Base-by-base conservation (phyloP, 2,888 invertebrate genomes). In the Germaria angustata region DNA sequence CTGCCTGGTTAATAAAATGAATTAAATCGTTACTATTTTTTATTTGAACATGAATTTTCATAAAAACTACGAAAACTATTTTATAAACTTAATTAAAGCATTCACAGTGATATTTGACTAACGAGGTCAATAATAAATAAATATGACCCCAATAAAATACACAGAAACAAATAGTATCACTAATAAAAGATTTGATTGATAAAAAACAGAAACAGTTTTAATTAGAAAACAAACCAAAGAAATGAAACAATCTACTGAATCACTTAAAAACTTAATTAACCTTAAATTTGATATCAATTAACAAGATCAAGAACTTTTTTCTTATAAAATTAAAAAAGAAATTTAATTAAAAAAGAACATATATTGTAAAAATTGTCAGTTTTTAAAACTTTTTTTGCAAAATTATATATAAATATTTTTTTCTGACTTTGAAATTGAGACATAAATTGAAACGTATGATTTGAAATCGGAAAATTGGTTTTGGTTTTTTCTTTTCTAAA, bases 61-160 rank as follows among this genome's bases (percentile, higher is more conserved):
- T 22, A 46, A 55, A 65, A 71, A 57, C 39, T 17, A 51, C 32
- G 5, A 66, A 41, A 39, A 24, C 34, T 34, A 0, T 36, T 46
- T 41, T 17, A 46, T 20, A 22, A 72, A 51, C n/a, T 36, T 59
- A 59, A 61, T 72, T 59, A 41, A 72, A 72, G 72, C 51, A 65
- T 75, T 65, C 44, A 75, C 53, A 75, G 53, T 75, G n/a, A 44
- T 53, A 73, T 53, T 66, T 49, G 65, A 66, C 49, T 66, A 49
- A 51, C 1, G 36, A 51, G 65, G 11, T 66, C 46, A 65, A 22
- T 24, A 39, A 22, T 20, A 6, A n/a, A n/a, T n/a, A 8, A 22
- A 24, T 9, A 41, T 59, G 59, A 41, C 59, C 59, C 22, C 24
- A 3, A 59, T 22, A 41, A 59, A 22, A 59, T 39, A 20, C 39